A percentile compares a stretch with the other conserved stretches of the same genome.
phyloP scores from a whole-genome alignment of 2,888 invertebrate genomes.

The Spodoptera picta region DNA sequence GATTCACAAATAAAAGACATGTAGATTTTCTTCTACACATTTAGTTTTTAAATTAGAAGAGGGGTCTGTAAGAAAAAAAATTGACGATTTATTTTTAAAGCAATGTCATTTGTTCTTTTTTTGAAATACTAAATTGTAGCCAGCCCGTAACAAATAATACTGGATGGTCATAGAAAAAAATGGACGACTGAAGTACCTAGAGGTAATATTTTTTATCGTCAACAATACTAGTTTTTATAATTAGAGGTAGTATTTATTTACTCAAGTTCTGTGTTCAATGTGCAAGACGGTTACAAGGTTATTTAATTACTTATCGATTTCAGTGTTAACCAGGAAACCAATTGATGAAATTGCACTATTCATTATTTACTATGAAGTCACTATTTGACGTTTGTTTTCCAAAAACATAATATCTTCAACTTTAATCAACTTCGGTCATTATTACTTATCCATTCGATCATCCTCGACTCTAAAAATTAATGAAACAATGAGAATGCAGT shows the following conservation, averaged over 20 bases:
- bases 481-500: slow-evolving; percentile 16
- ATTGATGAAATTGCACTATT: slow-evolving; percentile 4
- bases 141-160: slow-evolving; percentile 7
- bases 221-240: slow-evolving; percentile 5
- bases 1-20: not conserved
- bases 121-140: slow-evolving; percentile 8
- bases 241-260: slow-evolving; percentile 1
- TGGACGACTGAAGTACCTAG: too few relatives aligned
- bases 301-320: slow-evolving; percentile 20
- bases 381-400: too few relatives aligned
- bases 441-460: not conserved
- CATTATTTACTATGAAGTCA: too few relatives aligned
- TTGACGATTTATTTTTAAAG: slow-evolving; percentile 12
- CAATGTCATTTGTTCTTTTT: slow-evolving; percentile 30
- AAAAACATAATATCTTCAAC: too few relatives aligned
- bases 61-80: slow-evolving; percentile 14
- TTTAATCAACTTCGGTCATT: too few relatives aligned
- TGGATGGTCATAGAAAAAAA: not conserved
- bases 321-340: slow-evolving; percentile 4
- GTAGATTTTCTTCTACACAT: not conserved
- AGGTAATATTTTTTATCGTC: slow-evolving; percentile 1
- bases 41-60: not conserved
- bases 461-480: slow-evolving; percentile 13
- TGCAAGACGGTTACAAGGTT: slow-evolving; percentile 20
- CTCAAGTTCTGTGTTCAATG: slow-evolving; percentile 4